Conservation (phyloP, 2,888 invertebrate species). For the Platycheirus albimanus region DNA sequence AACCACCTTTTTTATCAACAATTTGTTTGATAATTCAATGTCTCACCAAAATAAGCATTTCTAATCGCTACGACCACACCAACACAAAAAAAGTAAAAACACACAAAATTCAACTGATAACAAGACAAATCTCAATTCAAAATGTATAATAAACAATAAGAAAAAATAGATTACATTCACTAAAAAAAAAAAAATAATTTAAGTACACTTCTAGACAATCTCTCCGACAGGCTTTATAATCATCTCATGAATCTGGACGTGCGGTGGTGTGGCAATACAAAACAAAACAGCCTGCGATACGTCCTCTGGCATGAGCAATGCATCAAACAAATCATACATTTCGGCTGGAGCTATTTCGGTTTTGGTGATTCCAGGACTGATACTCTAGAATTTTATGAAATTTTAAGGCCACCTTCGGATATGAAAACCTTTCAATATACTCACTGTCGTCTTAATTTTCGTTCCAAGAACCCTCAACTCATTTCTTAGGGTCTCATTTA, state of each 20-base stretch:
- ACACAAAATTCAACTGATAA: neutral
- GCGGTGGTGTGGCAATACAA: conserved; percentile 78
- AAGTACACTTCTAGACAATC: conserved; percentile 20
- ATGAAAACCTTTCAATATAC: conserved; percentile 9
- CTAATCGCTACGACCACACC: too few relatives aligned
- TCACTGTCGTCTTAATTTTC: conserved; percentile 78
- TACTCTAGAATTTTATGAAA: conserved; percentile 75
- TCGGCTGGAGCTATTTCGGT: conserved; percentile 77
- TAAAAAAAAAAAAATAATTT: neutral
- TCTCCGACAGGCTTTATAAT: conserved; percentile 56
- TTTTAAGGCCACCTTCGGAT: neutral
- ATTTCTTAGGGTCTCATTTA: conserved; percentile 80
- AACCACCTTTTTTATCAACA: too few relatives aligned
- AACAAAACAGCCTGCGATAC: conserved; percentile 78
- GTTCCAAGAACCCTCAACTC: conserved; percentile 79
- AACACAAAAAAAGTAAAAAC: neutral
- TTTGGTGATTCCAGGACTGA: conserved; percentile 78
- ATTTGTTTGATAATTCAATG: too few relatives aligned
- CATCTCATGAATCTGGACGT: conserved; percentile 76
- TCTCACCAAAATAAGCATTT: too few relatives aligned
- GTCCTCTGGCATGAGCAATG: conserved; percentile 77
- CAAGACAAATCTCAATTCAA: neutral
- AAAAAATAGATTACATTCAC: conserved; percentile 6
- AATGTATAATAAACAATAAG: neutral
- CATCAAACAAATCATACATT: conserved; percentile 51